Conservation (phyloP, 2,888 invertebrate species). For the Rhimphoctona megacephalus region DNA sequence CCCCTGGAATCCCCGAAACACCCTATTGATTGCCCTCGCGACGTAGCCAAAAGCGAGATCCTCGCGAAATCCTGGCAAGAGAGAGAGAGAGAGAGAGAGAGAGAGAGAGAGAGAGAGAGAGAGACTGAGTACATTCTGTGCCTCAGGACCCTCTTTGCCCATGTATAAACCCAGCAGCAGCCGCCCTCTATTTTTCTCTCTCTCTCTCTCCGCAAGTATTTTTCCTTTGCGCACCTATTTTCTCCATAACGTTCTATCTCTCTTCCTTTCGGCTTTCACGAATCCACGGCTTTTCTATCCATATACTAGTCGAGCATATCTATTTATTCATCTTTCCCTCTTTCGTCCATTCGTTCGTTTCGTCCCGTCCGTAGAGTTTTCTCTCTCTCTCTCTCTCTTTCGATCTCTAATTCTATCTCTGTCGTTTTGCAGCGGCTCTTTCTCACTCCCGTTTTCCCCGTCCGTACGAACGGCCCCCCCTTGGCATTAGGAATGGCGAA, state of each 20-base stretch:
- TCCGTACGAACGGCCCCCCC: slow-evolving; percentile 85
- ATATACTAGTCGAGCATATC: slow-evolving; percentile 28
- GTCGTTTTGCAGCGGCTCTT: slow-evolving; percentile 39
- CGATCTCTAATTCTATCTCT: slow-evolving; percentile 13
- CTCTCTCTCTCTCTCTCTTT: slow-evolving; percentile 50
- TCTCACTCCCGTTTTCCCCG: slow-evolving; percentile 58
- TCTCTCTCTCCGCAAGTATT: slow-evolving; percentile 45
- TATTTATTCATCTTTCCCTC: slow-evolving; percentile 61
- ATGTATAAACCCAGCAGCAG: slow-evolving; percentile 68
- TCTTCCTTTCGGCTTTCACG: slow-evolving; percentile 66
- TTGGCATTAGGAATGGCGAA: slow-evolving; percentile 87
- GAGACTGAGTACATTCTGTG: slow-evolving; percentile 50
- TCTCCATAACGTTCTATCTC: slow-evolving; percentile 65
- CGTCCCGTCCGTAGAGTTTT: slow-evolving; percentile 35
- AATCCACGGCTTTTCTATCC: slow-evolving; percentile 61
- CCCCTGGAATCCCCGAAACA: slow-evolving; percentile 84
- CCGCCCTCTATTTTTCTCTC: slow-evolving; percentile 36
- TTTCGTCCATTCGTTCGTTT: slow-evolving; percentile 60
- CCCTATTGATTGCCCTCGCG: slow-evolving; percentile 86
- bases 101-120: slow-evolving; percentile 2
- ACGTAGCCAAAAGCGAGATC: slow-evolving; percentile 63
- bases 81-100: background rate
- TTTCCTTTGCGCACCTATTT: slow-evolving; percentile 38
- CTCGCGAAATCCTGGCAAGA: slow-evolving; percentile 72
- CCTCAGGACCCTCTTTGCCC: slow-evolving; percentile 67